Evolutionary conservation across 2,113 vertebrate genomes (phyloP).

Genomic region (Ramphastos sulfuratus): DNA sequence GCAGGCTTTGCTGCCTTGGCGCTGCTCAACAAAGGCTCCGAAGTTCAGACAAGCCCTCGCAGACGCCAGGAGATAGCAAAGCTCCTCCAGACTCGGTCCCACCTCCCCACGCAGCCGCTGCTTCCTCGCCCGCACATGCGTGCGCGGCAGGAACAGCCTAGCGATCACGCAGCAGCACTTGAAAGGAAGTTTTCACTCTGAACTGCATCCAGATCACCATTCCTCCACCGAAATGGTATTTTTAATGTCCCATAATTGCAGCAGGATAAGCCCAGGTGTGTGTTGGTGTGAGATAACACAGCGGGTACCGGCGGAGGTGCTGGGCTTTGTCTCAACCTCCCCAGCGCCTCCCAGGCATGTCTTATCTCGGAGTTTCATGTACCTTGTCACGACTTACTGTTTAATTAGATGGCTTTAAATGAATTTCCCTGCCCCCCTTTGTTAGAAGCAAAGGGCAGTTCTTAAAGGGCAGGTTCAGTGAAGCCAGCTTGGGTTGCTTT

Average conservation of each 20-base stretch:
- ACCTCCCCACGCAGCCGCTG: background rate
- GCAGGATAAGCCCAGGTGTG: constrained; percentile 54
- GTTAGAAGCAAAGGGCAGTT: constrained; percentile 19
- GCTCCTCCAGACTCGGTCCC: background rate
- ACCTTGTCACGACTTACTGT: constrained; percentile 67
- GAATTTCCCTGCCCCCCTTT: background rate
- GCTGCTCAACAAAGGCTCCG: background rate
- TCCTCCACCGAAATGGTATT: constrained; percentile 53
- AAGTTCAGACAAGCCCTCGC: constrained; percentile 44
- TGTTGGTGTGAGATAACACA: constrained; percentile 56
- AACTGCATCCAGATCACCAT: constrained; percentile 61
- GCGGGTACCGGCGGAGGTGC: constrained; percentile 15
- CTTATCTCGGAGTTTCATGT: constrained; percentile 66
- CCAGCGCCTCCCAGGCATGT: constrained; percentile 32
- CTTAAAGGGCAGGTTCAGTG: constrained; percentile 6
- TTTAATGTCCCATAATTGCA: constrained; percentile 70
- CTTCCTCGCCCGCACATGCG: background rate
- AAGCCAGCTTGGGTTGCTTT: background rate
- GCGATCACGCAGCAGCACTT: constrained; percentile 25
- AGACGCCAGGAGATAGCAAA: background rate
- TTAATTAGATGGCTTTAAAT: constrained; percentile 68
- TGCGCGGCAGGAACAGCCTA: constrained; percentile 26
- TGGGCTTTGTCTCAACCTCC: constrained; percentile 51
- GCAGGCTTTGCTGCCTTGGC: constrained; percentile 5
- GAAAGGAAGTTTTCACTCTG: constrained; percentile 63